Evolutionary conservation across 2,888 invertebrate species (phyloP).

Genomic region (Colostygia pectinataria): DNA sequence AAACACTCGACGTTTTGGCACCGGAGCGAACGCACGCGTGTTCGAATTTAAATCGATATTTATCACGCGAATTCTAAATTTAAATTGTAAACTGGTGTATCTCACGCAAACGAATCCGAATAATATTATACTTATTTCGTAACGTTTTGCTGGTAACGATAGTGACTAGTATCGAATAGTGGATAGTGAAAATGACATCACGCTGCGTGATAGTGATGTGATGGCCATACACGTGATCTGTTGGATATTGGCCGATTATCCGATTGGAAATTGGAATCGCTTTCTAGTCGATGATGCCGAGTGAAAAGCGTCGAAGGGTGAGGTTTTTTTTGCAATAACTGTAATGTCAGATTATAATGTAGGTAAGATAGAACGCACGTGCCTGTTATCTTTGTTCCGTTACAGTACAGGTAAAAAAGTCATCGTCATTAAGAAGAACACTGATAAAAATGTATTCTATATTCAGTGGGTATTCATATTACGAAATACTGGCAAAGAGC

Average conservation of each 20-base stretch:
- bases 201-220: slow-evolving; percentile 35
- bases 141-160: slow-evolving; percentile 10
- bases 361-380: too few relatives aligned
- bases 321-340: slow-evolving; percentile 30
- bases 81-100: background rate
- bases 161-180: slow-evolving; percentile 9
- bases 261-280: slow-evolving; percentile 38
- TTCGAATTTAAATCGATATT: slow-evolving; percentile 11
- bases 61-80: slow-evolving; percentile 5
- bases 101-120: background rate
- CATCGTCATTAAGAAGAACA: too few relatives aligned
- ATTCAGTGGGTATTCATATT: too few relatives aligned
- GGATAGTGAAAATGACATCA: background rate
- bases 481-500: too few relatives aligned
- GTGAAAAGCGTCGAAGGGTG: slow-evolving; percentile 60
- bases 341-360: too few relatives aligned
- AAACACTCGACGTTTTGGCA: slow-evolving; percentile 48
- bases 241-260: slow-evolving; percentile 43
- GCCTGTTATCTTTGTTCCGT: too few relatives aligned
- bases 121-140: background rate
- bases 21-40: slow-evolving; percentile 48
- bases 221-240: slow-evolving; percentile 20
- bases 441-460: too few relatives aligned
- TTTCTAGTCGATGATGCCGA: slow-evolving; percentile 54
- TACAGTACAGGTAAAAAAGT: too few relatives aligned